Evolutionary conservation across 1,140 invertebrate genomes (phyloP).

Genomic region (Cyrtorhinus lividipennis): DNA sequence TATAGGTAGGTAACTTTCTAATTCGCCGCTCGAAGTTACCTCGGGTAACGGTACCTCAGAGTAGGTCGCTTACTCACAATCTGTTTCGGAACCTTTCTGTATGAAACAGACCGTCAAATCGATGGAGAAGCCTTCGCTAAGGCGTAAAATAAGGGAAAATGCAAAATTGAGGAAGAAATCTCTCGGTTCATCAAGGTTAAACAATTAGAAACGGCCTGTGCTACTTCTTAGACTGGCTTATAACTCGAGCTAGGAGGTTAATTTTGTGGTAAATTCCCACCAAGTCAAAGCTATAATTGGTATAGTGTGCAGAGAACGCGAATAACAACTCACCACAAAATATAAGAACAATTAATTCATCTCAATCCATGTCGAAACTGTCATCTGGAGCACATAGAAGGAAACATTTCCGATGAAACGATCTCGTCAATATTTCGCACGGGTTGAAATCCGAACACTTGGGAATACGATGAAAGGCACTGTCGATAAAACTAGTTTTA

Average conservation of each 20-base stretch:
- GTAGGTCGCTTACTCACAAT: too few relatives aligned
- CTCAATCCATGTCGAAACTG: constrained; percentile 21
- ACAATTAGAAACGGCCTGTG: neutral
- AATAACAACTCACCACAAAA: too few relatives aligned
- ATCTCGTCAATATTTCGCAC: neutral
- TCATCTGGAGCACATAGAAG: constrained; percentile 22
- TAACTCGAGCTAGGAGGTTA: too few relatives aligned
- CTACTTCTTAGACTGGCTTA: too few relatives aligned
- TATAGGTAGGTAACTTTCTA: too few relatives aligned
- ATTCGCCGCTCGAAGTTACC: neutral
- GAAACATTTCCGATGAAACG: constrained; percentile 10
- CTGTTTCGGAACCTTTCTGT: too few relatives aligned
- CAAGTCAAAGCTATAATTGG: too few relatives aligned
- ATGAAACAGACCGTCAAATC: too few relatives aligned
- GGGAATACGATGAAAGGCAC: neutral
- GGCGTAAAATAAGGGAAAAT: neutral
- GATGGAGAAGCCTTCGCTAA: neutral
- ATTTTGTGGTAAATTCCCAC: too few relatives aligned
- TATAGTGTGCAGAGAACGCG: too few relatives aligned
- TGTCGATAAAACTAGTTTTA: neutral
- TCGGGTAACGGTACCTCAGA: neutral
- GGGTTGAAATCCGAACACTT: neutral
- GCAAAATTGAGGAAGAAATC: neutral
- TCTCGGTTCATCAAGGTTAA: neutral
- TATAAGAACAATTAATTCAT: too few relatives aligned